Base-by-base conservation (phyloP, 2,113 vertebrate genomes). In the Oncorhynchus keta region DNA sequence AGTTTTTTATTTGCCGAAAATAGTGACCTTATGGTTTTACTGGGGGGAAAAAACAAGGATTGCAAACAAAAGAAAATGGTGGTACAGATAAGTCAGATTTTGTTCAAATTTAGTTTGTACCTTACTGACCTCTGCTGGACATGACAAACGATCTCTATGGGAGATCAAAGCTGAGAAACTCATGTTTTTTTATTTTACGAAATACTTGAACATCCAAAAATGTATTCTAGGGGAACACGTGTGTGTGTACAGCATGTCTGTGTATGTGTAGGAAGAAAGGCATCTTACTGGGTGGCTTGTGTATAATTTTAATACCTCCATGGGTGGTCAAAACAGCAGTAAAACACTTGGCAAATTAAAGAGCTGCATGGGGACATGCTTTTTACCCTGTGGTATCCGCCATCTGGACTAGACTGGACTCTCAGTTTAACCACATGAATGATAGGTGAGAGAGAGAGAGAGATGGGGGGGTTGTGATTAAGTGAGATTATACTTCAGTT, bases 251-350 rank as follows among this genome's bases (percentile, higher is more conserved):
- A 72, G 1, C 65, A 67, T 30, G 26, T 62, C 59, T 13, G n/a
- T 62, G n/a, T 24, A 57, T 57, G 18, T 62, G n/a, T 24, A 62
- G 18, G 59, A 62, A 62, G n/a, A 62, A 62, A 24, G 24, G 11
- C 65, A 67, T 87, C 94, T 95, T 91, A 0, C 93, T 95, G 94
- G 95, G 94, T 95, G 95, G 95, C 87, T 93, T 75, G 84, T 90
- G 89, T 87, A 92, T 94, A 87, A 87, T 84, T 90, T 90, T 92
- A 91, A 88, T 85, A 81, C 84, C 87, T 89, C 89, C 70, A 91
- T 96, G 95, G 94, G 95, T 95, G 95, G 95, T 91, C 95, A 77
- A 85, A 79, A 86, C 73, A 87, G 85, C 90, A 89, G 92, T 91
- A 92, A 91, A 93, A 93, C 57, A 89, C 69, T 62, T n/a, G 18